Conservation (phyloP, 2,797 vertebrate genomes). For the Pogoniulus pusillus region DNA sequence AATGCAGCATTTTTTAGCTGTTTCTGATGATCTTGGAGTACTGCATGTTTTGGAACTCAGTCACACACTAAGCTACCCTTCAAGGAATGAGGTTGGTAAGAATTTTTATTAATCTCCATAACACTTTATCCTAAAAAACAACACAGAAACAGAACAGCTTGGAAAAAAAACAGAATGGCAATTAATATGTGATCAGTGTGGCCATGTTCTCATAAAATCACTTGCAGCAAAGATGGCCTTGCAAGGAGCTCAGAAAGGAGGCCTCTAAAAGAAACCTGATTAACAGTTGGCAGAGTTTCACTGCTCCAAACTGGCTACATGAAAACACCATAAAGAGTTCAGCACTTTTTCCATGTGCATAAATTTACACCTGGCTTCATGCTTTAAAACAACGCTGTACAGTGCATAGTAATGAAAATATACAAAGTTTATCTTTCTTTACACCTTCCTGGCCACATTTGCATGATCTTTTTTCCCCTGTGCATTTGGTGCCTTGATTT, state of each 20-base stretch:
- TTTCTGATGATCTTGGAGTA: constrained; percentile 84
- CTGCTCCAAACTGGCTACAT: background rate
- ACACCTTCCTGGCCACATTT: background rate
- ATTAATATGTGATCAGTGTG: background rate
- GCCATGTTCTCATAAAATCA: background rate
- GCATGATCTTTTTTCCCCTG: background rate
- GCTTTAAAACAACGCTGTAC: background rate
- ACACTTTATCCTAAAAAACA: background rate
- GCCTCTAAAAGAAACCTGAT: background rate
- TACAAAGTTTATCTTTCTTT: background rate
- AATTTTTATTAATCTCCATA: background rate
- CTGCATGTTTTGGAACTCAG: constrained; percentile 88
- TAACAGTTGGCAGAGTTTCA: background rate
- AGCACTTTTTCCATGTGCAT: background rate
- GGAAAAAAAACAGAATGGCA: background rate
- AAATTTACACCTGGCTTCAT: background rate
- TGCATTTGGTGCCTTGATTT: background rate
- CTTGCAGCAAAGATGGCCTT: background rate
- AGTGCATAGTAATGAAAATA: background rate
- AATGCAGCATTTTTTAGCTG: constrained; percentile 88
- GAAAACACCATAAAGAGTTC: background rate
- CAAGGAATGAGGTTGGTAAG: constrained; percentile 83
- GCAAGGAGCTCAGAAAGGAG: background rate
- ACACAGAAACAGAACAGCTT: background rate
- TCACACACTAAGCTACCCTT: constrained; percentile 77